Evolutionary conservation across 1,140 invertebrate species (phyloP).

Genomic region (Cardiocondyla obscurior): DNA sequence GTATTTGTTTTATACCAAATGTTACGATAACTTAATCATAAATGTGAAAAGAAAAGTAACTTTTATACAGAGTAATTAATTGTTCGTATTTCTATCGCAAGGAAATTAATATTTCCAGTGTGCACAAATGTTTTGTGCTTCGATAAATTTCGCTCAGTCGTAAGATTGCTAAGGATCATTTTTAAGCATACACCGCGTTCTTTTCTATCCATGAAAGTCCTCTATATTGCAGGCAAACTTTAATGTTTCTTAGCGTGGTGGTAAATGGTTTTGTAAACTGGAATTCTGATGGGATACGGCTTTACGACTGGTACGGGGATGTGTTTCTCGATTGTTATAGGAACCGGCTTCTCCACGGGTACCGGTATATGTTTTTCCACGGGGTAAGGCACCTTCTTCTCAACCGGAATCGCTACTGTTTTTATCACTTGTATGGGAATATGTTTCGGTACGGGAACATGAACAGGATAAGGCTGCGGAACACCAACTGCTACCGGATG

Average conservation of each 20-base stretch:
- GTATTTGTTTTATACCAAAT: neutral
- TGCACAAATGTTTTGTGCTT: neutral
- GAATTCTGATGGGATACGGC: conserved; percentile 90
- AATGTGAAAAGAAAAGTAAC: neutral
- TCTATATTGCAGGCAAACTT: neutral
- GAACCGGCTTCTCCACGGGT: conserved; percentile 87
- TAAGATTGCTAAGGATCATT: neutral
- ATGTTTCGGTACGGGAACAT: conserved; percentile 78
- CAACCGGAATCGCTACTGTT: conserved; percentile 85
- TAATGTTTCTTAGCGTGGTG: conserved; percentile 86
- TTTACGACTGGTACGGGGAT: conserved; percentile 89
- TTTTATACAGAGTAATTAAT: neutral
- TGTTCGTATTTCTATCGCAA: neutral
- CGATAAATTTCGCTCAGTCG: neutral
- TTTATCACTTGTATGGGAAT: conserved; percentile 82
- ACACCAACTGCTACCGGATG: conserved; percentile 88
- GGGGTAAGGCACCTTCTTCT: conserved; percentile 87
- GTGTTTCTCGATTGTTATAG: conserved; percentile 89
- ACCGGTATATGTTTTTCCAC: conserved; percentile 87
- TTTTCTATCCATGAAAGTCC: neutral
- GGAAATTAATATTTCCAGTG: neutral
- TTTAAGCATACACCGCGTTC: neutral
- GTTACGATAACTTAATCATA: neutral
- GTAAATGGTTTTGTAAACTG: conserved; percentile 90
- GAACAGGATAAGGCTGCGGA: conserved; percentile 86